A percentile compares a stretch with the other conserved stretches of the same genome.
Conservation (phyloP, 2,888 invertebrate species). For the Netelia fuscicornis region DNA sequence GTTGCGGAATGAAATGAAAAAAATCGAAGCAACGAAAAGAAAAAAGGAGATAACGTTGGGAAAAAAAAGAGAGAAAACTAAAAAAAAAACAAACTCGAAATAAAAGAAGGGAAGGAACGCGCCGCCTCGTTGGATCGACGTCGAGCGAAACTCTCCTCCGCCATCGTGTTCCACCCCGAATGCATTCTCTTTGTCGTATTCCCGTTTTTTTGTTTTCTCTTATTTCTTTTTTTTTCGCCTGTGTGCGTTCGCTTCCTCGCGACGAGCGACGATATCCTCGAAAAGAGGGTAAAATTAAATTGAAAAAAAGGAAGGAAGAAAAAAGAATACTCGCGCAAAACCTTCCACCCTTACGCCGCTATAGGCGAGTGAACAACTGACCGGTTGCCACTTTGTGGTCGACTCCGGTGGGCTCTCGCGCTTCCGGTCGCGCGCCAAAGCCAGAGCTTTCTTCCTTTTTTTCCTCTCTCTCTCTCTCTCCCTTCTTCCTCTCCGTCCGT, state of each 20-base stretch:
- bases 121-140: conserved; percentile 10
- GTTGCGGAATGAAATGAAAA: conserved; percentile 16
- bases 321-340: conserved; percentile 1
- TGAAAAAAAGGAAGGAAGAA: conserved; percentile 11
- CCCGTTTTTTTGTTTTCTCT: conserved; percentile 16
- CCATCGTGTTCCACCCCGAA: conserved; percentile 8
- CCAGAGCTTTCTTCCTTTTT: conserved; percentile 27
- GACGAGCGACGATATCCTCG: conserved; percentile 11
- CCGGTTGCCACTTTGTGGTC: conserved; percentile 39
- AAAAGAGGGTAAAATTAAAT: conserved; percentile 7
- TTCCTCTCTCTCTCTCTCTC: conserved; percentile 31
- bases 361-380: conserved; percentile 3
- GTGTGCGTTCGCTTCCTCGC: neutral
- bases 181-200: conserved; percentile 13
- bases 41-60: neutral
- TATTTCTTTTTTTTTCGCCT: too few relatives aligned
- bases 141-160: neutral
- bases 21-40: neutral
- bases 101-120: neutral
- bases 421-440: conserved; percentile 48
- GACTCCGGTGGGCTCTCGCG: conserved; percentile 2
- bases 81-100: conserved; percentile 11
- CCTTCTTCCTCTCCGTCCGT: conserved; percentile 9
- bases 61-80: neutral
- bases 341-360: conserved; percentile 27